A percentile compares a stretch with the other conserved stretches of the same genome.
These are phyloP conservation scores for Urocitellus parryii DNA, from an alignment of 2,113 vertebrate genomes.

Conservation along the genomic window DNA sequence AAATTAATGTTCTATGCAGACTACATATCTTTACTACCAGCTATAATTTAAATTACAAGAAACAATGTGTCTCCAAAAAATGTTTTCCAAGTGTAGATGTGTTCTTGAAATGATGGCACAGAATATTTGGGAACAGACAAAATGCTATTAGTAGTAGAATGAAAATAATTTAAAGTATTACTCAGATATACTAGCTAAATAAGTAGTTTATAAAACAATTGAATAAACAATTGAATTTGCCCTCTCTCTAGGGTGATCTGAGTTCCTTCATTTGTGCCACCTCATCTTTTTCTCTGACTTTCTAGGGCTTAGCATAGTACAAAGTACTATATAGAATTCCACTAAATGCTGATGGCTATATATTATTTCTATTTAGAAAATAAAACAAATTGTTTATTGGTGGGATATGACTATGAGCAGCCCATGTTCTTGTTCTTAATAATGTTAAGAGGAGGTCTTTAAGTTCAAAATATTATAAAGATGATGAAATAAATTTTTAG, in stretches of 20 bases:
- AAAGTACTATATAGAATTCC: neutral
- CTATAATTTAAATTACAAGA: constrained; percentile 15
- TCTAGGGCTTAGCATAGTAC: neutral
- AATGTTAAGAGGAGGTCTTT: neutral
- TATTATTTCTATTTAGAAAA: neutral
- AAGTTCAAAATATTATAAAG: neutral
- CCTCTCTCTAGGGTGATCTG: neutral
- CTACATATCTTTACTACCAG: neutral
- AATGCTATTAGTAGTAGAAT: neutral
- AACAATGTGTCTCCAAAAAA: neutral
- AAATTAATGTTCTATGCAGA: neutral
- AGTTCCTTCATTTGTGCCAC: neutral
- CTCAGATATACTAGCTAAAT: neutral
- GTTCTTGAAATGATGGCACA: neutral
- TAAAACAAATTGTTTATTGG: neutral
- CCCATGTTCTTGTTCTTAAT: neutral
- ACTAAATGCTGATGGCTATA: neutral
- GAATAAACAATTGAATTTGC: neutral
- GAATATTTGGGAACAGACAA: constrained; percentile 18
- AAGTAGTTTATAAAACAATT: neutral
- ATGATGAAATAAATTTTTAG: neutral
- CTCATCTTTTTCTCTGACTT: neutral
- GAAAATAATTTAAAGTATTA: neutral
- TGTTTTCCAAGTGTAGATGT: neutral
- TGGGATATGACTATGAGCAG: neutral